These are phyloP conservation scores for Danaus plexippus DNA, from an alignment of 1,140 invertebrate species.

Conservation along the genomic window DNA sequence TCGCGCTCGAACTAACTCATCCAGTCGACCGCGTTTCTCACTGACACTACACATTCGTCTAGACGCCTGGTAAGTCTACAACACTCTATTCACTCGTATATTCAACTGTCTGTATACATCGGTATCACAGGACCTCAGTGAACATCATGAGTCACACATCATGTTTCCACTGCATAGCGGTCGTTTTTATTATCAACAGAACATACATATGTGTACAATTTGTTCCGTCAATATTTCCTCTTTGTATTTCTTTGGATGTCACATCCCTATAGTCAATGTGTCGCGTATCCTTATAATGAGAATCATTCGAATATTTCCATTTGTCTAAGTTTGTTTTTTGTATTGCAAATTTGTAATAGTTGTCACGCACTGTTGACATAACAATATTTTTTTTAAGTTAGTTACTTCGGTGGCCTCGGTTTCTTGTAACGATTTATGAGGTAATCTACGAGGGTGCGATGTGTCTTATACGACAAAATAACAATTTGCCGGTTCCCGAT, in stretches of 20 bases:
- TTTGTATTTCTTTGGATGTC: not conserved
- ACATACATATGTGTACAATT: constrained; percentile 1
- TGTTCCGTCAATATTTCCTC: constrained; percentile 23
- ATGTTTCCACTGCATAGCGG: constrained; percentile 16
- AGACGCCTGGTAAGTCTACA: constrained; percentile 28
- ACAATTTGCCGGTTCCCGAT: no score
- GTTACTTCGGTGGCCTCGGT: no score
- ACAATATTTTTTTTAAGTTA: no score
- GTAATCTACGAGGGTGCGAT: no score
- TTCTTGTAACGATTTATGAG: no score
- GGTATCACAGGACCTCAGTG: not conserved
- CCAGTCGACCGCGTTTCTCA: constrained; percentile 24
- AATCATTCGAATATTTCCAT: no score
- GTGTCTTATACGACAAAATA: no score
- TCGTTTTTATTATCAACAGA: constrained; percentile 23
- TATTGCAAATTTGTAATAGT: no score
- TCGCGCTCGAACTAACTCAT: constrained; percentile 32
- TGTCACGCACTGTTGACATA: no score
- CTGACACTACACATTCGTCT: constrained; percentile 22
- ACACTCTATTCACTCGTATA: not conserved
- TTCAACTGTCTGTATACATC: not conserved
- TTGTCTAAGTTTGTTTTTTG: no score
- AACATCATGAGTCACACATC: constrained; percentile 14
- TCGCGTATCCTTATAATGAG: no score
- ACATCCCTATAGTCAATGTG: no score